These are phyloP conservation scores for Drosophila suzukii DNA, from an alignment of 1,140 invertebrate genomes.

Conservation along the genomic window DNA sequence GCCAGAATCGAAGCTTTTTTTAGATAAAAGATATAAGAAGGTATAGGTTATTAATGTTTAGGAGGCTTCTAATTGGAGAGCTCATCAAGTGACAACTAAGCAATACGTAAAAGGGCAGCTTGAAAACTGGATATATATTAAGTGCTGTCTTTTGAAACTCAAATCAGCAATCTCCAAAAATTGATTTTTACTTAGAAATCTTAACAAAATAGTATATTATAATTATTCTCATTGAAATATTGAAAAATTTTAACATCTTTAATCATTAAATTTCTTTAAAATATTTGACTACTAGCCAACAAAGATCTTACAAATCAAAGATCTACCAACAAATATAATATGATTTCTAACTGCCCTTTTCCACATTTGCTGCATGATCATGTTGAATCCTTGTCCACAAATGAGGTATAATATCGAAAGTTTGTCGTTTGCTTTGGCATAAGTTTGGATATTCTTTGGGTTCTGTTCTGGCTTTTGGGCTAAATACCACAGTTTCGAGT, in stretches of 20 bases:
- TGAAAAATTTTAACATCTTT: no score
- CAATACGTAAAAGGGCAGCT: background rate
- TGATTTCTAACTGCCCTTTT: background rate
- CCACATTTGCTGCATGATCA: constrained; percentile 12
- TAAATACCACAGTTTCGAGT: constrained; percentile 88
- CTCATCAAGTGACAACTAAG: constrained; percentile 24
- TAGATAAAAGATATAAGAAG: constrained; percentile 40
- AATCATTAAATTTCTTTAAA: no score
- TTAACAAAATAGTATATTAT: background rate
- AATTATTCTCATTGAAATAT: no score
- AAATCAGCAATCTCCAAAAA: background rate
- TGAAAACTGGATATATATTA: no score
- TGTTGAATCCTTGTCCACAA: constrained; percentile 26
- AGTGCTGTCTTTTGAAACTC: background rate
- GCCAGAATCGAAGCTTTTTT: constrained; percentile 85
- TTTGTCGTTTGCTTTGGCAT: constrained; percentile 18
- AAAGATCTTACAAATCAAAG: background rate
- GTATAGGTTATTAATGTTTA: constrained; percentile 8
- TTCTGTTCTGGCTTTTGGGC: constrained; percentile 86
- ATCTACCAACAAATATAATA: background rate
- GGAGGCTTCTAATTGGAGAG: background rate
- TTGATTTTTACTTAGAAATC: background rate
- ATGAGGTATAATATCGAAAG: constrained; percentile 2
- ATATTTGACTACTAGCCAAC: no score
- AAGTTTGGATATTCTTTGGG: constrained; percentile 81